Base-by-base conservation (phyloP, 2,888 invertebrate species). In the Portevinia maculata region DNA sequence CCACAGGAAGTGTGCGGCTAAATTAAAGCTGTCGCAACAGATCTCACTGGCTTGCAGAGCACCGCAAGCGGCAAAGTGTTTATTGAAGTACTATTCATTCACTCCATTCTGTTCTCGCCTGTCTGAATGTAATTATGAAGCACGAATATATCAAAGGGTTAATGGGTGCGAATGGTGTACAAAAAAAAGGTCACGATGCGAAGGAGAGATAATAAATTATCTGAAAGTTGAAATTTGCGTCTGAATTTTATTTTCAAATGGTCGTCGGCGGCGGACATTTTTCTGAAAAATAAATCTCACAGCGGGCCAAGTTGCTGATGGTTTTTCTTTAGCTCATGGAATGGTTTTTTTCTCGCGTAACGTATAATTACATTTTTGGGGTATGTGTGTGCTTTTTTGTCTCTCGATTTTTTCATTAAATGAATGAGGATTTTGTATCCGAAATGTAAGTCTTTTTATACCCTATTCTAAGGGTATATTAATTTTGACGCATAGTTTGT, bases 71-170 rank as follows among this genome's bases (percentile, higher is more conserved):
- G 59, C 52, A 15, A 60, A 69, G 52, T 69, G 46, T 15, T 55
- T 59, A 75, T 75, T 59, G 67, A 67, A 67, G 59, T 69, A 53
- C 34, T 69, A 75, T 11, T 4, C 24, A 76, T 52, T 69, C 39
- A 28, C 3, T 17, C 55, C 11, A 1, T 1, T 32, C 11, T 1
- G 32, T 32, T 11, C 17, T 65, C 17, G 46, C 62, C 62, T 64
- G 76, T 57, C 48, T 57, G 34, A 32, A 39, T 70, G 71, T 71
- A 78, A 62, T 78, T 71, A 75, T 39, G 34, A 44, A 44, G 30
- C 41, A 73, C 30, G 53, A 65, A 11, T 9, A n/a, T 34, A 19
- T 44, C 37, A 52, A 52, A 6, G 52, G 52, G 28, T 32, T 52
- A 30, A 52, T 9, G 28, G 13, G 32, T 19, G 17, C 19, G 44